phyloP scores from a whole-genome alignment of 2,113 vertebrate species.

The Mesembrinibis cayennensis region DNA sequence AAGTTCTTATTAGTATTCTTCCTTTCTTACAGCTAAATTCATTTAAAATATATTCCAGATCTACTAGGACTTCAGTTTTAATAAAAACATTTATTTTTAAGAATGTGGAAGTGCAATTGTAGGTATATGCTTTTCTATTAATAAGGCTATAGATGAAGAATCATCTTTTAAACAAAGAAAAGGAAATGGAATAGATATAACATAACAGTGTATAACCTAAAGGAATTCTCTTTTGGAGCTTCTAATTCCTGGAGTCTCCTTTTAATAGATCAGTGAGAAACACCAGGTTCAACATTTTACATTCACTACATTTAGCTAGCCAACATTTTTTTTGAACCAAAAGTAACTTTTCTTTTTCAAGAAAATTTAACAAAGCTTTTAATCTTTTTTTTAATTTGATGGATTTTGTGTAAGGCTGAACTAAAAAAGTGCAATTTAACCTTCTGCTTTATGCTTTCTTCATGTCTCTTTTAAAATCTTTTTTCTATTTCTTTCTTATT shows the following conservation, averaged over 20 bases:
- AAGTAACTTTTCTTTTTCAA: background rate
- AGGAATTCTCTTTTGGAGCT: background rate
- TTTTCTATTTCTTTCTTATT: background rate
- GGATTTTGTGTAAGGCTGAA: background rate
- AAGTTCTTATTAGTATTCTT: background rate
- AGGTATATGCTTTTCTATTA: background rate
- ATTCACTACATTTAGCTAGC: background rate
- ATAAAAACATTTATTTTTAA: conserved; percentile 15
- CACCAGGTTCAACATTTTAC: background rate
- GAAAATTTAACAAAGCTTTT: background rate
- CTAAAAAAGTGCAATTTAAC: background rate
- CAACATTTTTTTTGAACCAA: background rate
- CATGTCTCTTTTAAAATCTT: background rate
- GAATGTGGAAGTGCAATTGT: background rate
- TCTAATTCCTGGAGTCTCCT: background rate
- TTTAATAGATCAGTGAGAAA: background rate
- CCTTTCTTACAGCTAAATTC: background rate
- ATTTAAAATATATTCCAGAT: background rate
- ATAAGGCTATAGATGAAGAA: background rate
- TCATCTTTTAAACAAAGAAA: background rate
- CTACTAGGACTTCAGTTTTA: background rate
- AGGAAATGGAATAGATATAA: background rate
- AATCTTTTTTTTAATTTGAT: background rate
- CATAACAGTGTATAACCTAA: background rate
- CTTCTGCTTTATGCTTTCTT: background rate